Conservation (phyloP, 1,140 invertebrate species). For the Cecropterus lyciades region DNA sequence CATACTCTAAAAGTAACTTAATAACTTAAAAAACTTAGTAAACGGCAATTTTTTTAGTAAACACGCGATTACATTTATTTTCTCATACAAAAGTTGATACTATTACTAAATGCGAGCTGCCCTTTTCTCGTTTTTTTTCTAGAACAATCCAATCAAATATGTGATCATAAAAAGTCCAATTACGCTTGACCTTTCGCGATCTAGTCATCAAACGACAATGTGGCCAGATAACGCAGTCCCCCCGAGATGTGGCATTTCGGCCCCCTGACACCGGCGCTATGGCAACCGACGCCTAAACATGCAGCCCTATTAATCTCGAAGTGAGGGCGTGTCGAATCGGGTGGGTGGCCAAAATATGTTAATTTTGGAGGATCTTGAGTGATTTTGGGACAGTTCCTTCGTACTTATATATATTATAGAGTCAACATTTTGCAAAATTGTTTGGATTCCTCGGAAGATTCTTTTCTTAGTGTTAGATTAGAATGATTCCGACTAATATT, state of each 20-base stretch:
- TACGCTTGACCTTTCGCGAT: slow-evolving; percentile 64
- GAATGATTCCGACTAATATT: no score
- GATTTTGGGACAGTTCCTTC: slow-evolving; percentile 2
- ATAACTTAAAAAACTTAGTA: no score
- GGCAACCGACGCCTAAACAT: slow-evolving; percentile 74
- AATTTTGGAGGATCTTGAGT: slow-evolving; percentile 24
- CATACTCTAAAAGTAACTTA: no score
- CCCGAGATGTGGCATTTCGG: slow-evolving; percentile 78
- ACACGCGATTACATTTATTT: background rate
- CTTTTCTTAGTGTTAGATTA: no score
- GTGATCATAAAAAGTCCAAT: slow-evolving; percentile 52
- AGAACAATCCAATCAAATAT: slow-evolving; percentile 30
- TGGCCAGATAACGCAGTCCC: slow-evolving; percentile 67
- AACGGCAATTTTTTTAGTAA: no score
- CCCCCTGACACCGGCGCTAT: slow-evolving; percentile 62
- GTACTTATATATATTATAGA: no score
- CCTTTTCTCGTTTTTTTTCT: slow-evolving; percentile 11
- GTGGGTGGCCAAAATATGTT: slow-evolving; percentile 41
- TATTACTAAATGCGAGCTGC: no score
- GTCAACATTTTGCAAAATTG: no score
- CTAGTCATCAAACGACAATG: slow-evolving; percentile 55
- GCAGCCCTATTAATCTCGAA: slow-evolving; percentile 74
- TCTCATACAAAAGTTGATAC: background rate
- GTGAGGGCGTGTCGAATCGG: slow-evolving; percentile 66
- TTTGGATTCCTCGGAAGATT: no score